A percentile compares a stretch with the other conserved stretches of the same genome.
Conservation (phyloP, 2,888 invertebrate species). For the Pecten maximus region DNA sequence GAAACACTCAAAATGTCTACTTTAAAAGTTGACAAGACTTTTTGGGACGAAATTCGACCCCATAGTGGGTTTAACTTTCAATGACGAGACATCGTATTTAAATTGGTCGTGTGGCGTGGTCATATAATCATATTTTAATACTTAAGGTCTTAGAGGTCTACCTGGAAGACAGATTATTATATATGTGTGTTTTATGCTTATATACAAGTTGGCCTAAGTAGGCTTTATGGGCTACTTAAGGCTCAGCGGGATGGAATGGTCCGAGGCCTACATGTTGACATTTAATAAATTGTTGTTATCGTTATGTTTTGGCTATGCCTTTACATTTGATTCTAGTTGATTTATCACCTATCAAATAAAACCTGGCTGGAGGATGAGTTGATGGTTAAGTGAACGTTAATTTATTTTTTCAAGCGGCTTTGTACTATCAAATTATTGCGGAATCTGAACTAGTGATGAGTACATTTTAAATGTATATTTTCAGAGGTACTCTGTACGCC, state of each 20-base stretch:
- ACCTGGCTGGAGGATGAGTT: not conserved
- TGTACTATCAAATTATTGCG: not conserved
- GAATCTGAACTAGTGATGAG: no score
- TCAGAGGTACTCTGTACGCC: no score
- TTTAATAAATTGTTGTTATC: slow-evolving; percentile 20
- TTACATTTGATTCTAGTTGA: not conserved
- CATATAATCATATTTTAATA: slow-evolving; percentile 35
- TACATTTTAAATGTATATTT: no score
- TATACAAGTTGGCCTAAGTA: not conserved
- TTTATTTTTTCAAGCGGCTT: not conserved
- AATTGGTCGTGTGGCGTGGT: slow-evolving; percentile 24
- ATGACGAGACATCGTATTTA: not conserved
- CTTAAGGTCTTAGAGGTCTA: not conserved
- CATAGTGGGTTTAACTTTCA: slow-evolving; percentile 10
- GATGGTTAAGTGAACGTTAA: not conserved
- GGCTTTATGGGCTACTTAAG: not conserved
- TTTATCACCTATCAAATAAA: not conserved
- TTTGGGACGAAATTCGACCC: not conserved
- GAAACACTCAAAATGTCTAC: no score
- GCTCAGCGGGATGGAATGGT: slow-evolving; percentile 1
- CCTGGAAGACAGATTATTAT: slow-evolving; percentile 25
- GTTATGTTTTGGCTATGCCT: not conserved
- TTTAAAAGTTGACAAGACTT: not conserved
- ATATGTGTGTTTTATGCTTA: slow-evolving; percentile 33
- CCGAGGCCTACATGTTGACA: slow-evolving; percentile 22